These are phyloP conservation scores for Alviniconcha strummeri DNA, from an alignment of 2,888 invertebrate species.

Conservation along the genomic window DNA sequence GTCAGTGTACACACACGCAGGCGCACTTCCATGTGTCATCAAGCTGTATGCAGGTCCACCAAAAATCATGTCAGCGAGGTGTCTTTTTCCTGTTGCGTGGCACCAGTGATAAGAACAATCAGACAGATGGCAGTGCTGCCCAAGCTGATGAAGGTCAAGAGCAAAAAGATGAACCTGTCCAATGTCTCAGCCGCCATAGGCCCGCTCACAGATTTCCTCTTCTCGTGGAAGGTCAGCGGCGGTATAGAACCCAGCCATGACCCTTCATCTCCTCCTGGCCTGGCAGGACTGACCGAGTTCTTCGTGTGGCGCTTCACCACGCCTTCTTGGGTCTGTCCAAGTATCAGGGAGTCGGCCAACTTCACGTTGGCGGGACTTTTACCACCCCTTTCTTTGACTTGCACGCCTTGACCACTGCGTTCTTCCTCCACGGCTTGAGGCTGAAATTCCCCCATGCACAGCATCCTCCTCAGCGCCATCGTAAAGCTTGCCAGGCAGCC, in stretches of 20 bases:
- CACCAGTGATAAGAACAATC: constrained; percentile 5
- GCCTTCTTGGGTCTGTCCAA: neutral
- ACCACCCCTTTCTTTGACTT: neutral
- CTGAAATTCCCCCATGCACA: constrained; percentile 3
- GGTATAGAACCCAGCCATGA: neutral
- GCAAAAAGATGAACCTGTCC: constrained; percentile 49
- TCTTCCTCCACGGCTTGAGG: neutral
- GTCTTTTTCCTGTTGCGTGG: neutral
- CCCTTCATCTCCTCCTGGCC: neutral
- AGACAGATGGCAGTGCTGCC: constrained; percentile 16
- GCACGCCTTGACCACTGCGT: neutral
- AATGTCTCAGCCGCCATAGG: constrained; percentile 30
- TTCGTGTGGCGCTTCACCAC: neutral
- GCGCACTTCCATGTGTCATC: neutral
- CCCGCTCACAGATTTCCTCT: constrained; percentile 7
- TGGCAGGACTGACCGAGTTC: neutral
- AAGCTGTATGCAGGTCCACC: neutral
- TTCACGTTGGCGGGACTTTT: neutral
- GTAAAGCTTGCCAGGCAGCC: neutral
- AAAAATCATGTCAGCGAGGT: neutral
- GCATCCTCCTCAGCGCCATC: constrained; percentile 4
- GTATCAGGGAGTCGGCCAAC: neutral
- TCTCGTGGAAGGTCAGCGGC: neutral
- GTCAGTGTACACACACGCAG: neutral
- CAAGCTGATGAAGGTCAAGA: constrained; percentile 48